These are phyloP conservation scores for Aleiodes leptofemur DNA, from an alignment of 2,888 invertebrate species.

Conservation along the genomic window DNA sequence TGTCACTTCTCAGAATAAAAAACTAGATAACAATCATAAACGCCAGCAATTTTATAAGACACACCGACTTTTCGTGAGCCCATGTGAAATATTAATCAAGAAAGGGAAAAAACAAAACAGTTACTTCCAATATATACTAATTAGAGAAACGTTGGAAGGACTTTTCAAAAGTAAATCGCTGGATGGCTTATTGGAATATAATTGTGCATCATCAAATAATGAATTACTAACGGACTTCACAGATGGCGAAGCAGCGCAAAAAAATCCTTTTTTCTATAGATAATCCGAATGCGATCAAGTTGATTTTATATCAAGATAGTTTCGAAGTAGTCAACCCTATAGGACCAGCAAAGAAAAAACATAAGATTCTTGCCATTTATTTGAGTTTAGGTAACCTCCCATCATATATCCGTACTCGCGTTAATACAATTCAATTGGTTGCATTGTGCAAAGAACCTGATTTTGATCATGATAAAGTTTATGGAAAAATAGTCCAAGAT, in stretches of 20 bases:
- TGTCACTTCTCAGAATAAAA: background rate
- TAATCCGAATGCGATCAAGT: constrained; percentile 53
- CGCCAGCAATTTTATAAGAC: background rate
- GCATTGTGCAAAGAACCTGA: constrained; percentile 47
- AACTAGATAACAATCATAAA: background rate
- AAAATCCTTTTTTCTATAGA: constrained; percentile 55
- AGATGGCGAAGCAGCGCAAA: constrained; percentile 56
- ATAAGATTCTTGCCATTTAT: constrained; percentile 56
- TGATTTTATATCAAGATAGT: constrained; percentile 55
- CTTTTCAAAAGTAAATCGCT: no score
- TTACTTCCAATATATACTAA: no score
- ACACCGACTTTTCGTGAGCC: constrained; percentile 24
- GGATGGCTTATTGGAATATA: background rate
- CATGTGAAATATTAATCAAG: background rate
- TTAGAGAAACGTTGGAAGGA: no score
- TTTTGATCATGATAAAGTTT: constrained; percentile 52
- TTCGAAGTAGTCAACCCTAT: constrained; percentile 57
- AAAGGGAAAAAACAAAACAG: background rate
- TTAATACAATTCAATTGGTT: constrained; percentile 52
- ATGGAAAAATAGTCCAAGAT: constrained; percentile 51
- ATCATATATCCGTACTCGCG: constrained; percentile 47
- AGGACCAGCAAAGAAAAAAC: constrained; percentile 50
- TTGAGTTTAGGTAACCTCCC: constrained; percentile 51
- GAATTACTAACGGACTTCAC: constrained; percentile 56
- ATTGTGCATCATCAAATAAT: constrained; percentile 17